Evolutionary conservation across 1,140 invertebrate species (phyloP).

Genomic region (Drosophila tristis): DNA sequence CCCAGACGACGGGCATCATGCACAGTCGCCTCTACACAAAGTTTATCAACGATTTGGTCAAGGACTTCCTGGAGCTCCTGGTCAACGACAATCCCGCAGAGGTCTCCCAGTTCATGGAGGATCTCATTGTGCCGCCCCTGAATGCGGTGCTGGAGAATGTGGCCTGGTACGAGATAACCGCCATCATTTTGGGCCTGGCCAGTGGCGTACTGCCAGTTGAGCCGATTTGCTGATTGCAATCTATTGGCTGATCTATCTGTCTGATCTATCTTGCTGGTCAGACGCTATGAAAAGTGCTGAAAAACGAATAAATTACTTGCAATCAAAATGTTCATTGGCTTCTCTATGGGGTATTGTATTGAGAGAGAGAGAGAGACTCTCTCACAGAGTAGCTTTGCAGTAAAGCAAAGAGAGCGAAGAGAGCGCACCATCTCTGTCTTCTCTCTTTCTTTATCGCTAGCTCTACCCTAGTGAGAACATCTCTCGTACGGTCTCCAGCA

Average conservation of each 20-base stretch:
- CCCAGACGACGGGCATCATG: conserved; percentile 65
- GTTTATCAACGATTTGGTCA: conserved; percentile 59
- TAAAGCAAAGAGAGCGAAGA: too few species aligned
- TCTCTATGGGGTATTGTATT: not conserved
- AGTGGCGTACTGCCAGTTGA: conserved; percentile 65
- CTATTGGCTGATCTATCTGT: conserved; percentile 17
- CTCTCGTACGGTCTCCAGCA: too few species aligned
- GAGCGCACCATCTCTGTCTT: too few species aligned
- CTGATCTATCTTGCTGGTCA: too few species aligned
- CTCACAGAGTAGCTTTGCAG: too few species aligned
- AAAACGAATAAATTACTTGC: conserved; percentile 24
- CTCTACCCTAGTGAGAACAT: too few species aligned
- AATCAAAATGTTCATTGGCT: not conserved
- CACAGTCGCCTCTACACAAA: conserved; percentile 49
- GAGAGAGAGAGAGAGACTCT: too few species aligned
- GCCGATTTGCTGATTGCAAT: conserved; percentile 59
- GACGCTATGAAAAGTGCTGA: not conserved
- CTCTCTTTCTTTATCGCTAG: too few species aligned
- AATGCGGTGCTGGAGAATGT: conserved; percentile 67
- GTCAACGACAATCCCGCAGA: conserved; percentile 67
- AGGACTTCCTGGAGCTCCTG: conserved; percentile 63
- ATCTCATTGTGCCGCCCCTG: conserved; percentile 55
- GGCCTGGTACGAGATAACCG: conserved; percentile 69
- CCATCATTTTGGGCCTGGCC: conserved; percentile 65
- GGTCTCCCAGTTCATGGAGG: conserved; percentile 60